These are phyloP conservation scores for Chymomyza amoena DNA, from an alignment of 2,888 invertebrate species.

Conservation along the genomic window DNA sequence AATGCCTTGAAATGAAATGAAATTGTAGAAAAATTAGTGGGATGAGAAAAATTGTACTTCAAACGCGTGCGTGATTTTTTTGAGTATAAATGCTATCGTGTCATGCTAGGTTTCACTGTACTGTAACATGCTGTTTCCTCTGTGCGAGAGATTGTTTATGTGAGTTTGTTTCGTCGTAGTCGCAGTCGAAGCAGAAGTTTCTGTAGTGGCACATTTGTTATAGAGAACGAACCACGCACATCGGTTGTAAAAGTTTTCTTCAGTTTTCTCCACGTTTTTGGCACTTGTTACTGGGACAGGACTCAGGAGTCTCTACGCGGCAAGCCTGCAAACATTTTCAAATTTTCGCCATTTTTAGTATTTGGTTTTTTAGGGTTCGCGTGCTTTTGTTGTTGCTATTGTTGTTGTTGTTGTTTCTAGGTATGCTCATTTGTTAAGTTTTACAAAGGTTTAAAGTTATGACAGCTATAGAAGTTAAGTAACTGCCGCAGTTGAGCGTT, in stretches of 20 bases:
- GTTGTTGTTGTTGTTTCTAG: not conserved
- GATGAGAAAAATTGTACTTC: too few species aligned
- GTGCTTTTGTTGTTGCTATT: not conserved
- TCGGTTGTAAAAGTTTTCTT: not conserved
- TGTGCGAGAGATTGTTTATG: not conserved
- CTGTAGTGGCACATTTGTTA: conserved; percentile 45
- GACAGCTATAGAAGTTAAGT: not conserved
- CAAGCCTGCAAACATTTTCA: not conserved
- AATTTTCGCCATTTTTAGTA: not conserved
- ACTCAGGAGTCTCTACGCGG: too few species aligned
- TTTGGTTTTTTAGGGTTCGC: not conserved
- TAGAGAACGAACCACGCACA: conserved; percentile 11
- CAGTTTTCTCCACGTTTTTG: not conserved
- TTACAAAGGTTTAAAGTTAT: not conserved
- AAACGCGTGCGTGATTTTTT: too few species aligned
- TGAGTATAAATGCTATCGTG: too few species aligned
- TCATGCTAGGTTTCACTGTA: conserved; percentile 34
- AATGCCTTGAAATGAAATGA: too few species aligned
- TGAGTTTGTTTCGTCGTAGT: conserved; percentile 7
- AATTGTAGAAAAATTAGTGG: too few species aligned
- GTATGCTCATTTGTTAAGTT: not conserved
- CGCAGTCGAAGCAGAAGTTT: conserved; percentile 12
- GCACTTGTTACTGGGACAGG: not conserved
- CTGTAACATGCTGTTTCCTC: not conserved
- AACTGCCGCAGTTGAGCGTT: not conserved